Base-by-base conservation (phyloP, 2,113 vertebrate species). In the Gorsachius goisagi region DNA sequence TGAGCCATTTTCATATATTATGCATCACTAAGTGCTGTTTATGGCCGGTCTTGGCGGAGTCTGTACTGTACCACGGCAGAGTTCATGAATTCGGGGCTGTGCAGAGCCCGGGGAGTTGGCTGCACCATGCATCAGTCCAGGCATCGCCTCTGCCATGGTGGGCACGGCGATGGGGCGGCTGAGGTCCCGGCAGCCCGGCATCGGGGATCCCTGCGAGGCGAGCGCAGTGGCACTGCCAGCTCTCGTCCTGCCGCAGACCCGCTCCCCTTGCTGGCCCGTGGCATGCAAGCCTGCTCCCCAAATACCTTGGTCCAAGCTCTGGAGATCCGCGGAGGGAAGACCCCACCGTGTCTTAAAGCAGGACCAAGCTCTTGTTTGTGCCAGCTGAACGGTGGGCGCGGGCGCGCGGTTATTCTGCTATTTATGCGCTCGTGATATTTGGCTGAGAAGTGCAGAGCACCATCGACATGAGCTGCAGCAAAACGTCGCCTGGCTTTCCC, bases 1-100 rank as follows among this genome's bases (percentile, higher is more conserved):
- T 75, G 55, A 77, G 47, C 69, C 94, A 90, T 52, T 71, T 82
- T 79, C 83, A 49, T 60, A 53, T 79, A 96, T 96, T 88, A 86
- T 85, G 88, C 79, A 89, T 89, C 32, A 12, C 95, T 79, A 49
- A 93, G 85, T 68, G 69, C 79, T 84, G 81, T 56, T 94, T 85
- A 87, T 49, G 85, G 52, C 82, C n/a, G 1, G 7, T n/a, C 67
- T 83, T 91, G 85, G 53, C 8, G 1, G 28, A 24, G 27, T 11
- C 45, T 47, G 35, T 23, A 15, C 37, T 9, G 30, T 20, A 56
- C 56, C 55, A 28, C 22, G 4, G 72, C 67, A 71, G 64, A 64
- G 93, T 88, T 79, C 55, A 78, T 32, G 28, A 35, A 39, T 35
- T 28, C 3, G 6, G 69, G 63, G 55, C 80, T 32, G n/a, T 35